These are phyloP conservation scores for Silurus meridionalis DNA, from an alignment of 2,113 vertebrate species.

Conservation along the genomic window DNA sequence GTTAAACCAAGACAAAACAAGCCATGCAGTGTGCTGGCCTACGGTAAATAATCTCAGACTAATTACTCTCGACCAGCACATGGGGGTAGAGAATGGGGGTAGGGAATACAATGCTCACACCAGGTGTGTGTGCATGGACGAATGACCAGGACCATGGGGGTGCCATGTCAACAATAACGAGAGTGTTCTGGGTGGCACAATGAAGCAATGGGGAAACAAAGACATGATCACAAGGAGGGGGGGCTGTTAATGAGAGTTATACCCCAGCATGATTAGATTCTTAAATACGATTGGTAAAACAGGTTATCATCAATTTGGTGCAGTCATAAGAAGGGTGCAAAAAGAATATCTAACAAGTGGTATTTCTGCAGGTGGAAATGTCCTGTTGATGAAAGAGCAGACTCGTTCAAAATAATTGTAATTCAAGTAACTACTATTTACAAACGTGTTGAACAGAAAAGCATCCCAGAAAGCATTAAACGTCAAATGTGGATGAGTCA, in stretches of 20 bases:
- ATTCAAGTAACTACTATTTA: not conserved
- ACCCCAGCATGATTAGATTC: not conserved
- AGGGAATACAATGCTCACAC: constrained; percentile 25
- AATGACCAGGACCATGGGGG: constrained; percentile 8
- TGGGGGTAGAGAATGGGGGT: not conserved
- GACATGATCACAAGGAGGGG: constrained; percentile 2
- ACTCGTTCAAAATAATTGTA: not conserved
- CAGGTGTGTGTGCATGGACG: constrained; percentile 28
- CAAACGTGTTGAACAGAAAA: constrained; percentile 9
- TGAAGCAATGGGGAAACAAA: constrained; percentile 34
- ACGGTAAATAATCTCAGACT: constrained; percentile 21
- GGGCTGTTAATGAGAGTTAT: constrained; percentile 14
- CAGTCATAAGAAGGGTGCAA: not conserved
- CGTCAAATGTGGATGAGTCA: too few relatives aligned
- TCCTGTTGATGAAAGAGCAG: not conserved
- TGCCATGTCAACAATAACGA: constrained; percentile 31
- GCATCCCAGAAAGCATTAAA: constrained; percentile 28
- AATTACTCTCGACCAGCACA: constrained; percentile 17
- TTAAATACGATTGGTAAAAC: not conserved
- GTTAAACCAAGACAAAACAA: constrained; percentile 8
- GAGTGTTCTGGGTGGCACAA: constrained; percentile 39
- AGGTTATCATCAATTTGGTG: not conserved
- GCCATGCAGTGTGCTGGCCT: not conserved
- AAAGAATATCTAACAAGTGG: not conserved
- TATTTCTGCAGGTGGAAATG: not conserved